These are phyloP conservation scores for Isurus oxyrinchus DNA, from an alignment of 2,113 vertebrate genomes.

Conservation along the genomic window DNA sequence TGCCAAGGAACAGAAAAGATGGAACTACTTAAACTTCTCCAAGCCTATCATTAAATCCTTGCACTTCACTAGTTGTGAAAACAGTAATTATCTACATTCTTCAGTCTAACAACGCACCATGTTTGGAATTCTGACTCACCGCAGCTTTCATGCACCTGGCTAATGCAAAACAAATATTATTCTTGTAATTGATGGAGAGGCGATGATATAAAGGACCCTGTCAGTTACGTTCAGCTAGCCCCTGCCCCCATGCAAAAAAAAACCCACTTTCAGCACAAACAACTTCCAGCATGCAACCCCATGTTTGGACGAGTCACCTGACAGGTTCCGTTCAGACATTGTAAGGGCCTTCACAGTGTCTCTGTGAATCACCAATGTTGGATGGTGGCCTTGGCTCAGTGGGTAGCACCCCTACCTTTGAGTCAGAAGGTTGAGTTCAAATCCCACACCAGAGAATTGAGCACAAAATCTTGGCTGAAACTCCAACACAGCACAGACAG, in stretches of 20 bases:
- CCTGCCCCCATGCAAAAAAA: neutral
- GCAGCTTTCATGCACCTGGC: slow-evolving; percentile 5
- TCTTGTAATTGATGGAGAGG: slow-evolving; percentile 11
- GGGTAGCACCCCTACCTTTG: neutral
- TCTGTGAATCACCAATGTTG: neutral
- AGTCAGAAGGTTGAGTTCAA: neutral
- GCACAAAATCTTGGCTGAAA: neutral
- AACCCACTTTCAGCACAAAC: neutral
- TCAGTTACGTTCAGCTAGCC: neutral
- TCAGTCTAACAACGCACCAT: slow-evolving; percentile 26
- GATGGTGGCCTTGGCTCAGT: neutral
- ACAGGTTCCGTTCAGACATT: neutral
- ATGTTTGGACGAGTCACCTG: neutral
- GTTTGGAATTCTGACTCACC: slow-evolving; percentile 17
- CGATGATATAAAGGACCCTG: neutral
- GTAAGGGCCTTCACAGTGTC: neutral
- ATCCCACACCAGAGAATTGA: neutral
- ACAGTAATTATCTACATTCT: slow-evolving; percentile 36
- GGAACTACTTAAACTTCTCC: slow-evolving; percentile 19
- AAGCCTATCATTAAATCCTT: slow-evolving; percentile 36
- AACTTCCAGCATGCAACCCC: neutral
- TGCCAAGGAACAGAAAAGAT: slow-evolving; percentile 31
- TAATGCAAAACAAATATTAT: slow-evolving; percentile 34
- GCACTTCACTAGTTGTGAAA: slow-evolving; percentile 34
- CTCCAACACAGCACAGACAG: neutral